Base-by-base conservation (phyloP, 2,888 invertebrate species). In the Zelleria hepariella region DNA sequence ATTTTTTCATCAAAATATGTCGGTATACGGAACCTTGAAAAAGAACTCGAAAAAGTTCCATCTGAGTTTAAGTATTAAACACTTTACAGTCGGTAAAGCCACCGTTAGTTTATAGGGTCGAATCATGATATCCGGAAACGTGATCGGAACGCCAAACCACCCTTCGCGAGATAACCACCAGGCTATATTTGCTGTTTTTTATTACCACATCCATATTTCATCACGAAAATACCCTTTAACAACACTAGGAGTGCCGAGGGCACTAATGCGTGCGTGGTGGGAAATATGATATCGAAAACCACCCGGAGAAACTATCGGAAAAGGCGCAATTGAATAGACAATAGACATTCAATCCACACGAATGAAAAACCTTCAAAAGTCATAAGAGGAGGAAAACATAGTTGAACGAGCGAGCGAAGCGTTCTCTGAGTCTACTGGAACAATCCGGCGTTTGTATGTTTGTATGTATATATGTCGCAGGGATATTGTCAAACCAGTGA, bases 191-290 rank as follows among this genome's bases (percentile, higher is more conserved):
- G 80, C 78, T 79, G 60, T 73, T 81, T 85, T 82, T 84, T 84
- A 81, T 82, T 78, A 78, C 77, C 78, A 67, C 80, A 84, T 84
- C 79, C 82, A 85, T 86, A 86, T 85, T 84, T 83, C 82, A 84
- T 80, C 80, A 80, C 77, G 76, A 78, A n/a, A n/a, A 77, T 72
- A 75, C 73, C 72, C 77, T 65, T 77, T 54, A 79, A 81, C 80
- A 82, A 80, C 82, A 84, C 83, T 82, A 80, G 78, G 80, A 78
- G 77, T 74, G 78, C 74, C 75, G 74, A 71, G 73, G 76, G 72
- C 77, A 75, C 80, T 83, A 85, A 84, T 82, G 78, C 76, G 82
- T 73, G 82, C 83, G 83, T 84, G 81, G 75, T 62, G 65, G 67
- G 82, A 86, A 83, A 82, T 75, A 79, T 78, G 73, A 83, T 80